phyloP scores from a whole-genome alignment of 1,140 invertebrate genomes.

The Tetragnatha versicolor region DNA sequence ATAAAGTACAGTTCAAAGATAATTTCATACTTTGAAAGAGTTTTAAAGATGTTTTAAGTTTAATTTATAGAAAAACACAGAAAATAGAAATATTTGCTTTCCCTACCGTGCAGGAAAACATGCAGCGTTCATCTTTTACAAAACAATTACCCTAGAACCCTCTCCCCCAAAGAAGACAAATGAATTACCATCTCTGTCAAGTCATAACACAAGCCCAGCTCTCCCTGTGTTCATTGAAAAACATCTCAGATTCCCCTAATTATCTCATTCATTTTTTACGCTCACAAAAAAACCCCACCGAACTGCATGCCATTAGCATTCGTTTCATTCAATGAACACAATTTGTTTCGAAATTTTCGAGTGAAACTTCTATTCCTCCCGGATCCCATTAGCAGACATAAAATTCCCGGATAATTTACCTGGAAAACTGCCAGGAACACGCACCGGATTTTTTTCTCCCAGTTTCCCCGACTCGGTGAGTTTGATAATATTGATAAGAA shows the following conservation, averaged over 20 bases:
- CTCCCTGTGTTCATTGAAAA: background rate
- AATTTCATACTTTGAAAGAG: too few species aligned
- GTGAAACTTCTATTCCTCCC: conserved; percentile 4
- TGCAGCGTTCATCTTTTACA: too few species aligned
- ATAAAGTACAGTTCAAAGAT: too few species aligned
- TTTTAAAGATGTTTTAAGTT: too few species aligned
- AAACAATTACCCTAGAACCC: too few species aligned
- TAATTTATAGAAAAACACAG: too few species aligned
- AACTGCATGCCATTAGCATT: conserved; percentile 3
- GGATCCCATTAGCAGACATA: conserved; percentile 35
- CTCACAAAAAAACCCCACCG: too few species aligned
- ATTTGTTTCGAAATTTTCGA: conserved; percentile 32
- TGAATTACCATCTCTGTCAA: too few species aligned
- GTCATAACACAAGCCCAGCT: background rate
- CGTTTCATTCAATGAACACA: background rate
- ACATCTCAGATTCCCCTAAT: conserved; percentile 2
- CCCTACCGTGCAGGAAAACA: too few species aligned
- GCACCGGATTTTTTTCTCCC: background rate
- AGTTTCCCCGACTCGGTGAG: background rate
- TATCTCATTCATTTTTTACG: background rate
- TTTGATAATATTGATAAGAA: conserved; percentile 44
- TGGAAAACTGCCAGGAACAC: conserved; percentile 30
- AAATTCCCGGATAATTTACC: conserved; percentile 46
- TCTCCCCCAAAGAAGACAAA: too few species aligned
- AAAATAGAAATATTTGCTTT: too few species aligned